A percentile compares a stretch with the other conserved stretches of the same genome.
phyloP scores from a whole-genome alignment of 2,797 vertebrate species.

The Crocidura indochinensis region DNA sequence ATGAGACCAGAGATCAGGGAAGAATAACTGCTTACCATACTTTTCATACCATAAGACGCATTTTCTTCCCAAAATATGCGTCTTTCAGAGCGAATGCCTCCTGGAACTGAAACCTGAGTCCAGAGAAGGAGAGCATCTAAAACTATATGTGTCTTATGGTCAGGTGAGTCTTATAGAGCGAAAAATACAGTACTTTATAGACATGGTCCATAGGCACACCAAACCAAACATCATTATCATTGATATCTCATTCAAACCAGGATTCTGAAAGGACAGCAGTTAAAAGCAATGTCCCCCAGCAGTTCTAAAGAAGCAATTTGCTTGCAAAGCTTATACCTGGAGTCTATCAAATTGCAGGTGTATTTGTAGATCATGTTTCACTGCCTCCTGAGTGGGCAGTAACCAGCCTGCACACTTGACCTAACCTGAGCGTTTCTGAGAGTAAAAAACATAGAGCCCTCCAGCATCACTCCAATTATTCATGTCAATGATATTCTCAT shows the following conservation, averaged over 20 bases:
- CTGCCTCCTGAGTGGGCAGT: constrained; percentile 29
- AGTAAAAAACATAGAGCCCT: constrained; percentile 55
- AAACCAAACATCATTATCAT: neutral
- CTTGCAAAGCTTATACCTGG: constrained; percentile 54
- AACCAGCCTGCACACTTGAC: constrained; percentile 64
- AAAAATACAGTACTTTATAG: neutral
- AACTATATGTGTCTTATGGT: no score
- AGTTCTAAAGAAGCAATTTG: constrained; percentile 69
- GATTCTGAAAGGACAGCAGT: constrained; percentile 45
- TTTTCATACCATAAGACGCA: no score
- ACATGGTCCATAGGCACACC: neutral
- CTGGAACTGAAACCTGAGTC: no score
- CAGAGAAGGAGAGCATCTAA: no score
- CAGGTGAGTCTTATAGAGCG: no score
- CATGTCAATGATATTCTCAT: constrained; percentile 56
- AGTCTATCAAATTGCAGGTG: constrained; percentile 44
- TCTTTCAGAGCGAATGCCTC: no score
- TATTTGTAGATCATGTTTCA: neutral
- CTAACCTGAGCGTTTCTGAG: constrained; percentile 41
- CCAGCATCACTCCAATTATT: constrained; percentile 66
- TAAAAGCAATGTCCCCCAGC: constrained; percentile 48
- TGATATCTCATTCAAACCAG: constrained; percentile 51
- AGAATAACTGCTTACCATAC: neutral
- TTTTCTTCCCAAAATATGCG: no score
- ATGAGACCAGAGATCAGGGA: neutral